phyloP scores from a whole-genome alignment of 2,797 vertebrate genomes.

The Allobates femoralis region DNA sequence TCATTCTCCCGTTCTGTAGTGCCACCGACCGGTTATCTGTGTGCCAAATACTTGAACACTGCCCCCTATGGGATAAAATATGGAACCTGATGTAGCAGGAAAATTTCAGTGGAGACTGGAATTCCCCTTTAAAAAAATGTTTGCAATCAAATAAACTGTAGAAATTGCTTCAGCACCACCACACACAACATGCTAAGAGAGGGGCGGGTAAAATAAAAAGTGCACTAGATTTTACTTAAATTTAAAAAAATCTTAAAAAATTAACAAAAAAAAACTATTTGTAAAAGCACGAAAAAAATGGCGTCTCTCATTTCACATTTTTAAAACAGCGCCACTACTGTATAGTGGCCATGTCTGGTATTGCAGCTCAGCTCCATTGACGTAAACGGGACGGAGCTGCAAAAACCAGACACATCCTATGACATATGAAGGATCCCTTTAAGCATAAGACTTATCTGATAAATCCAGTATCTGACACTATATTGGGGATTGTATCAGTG shows the following conservation, averaged over 20 bases:
- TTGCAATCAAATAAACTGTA: neutral
- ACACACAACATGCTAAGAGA: neutral
- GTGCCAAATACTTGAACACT: neutral
- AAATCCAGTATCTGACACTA: neutral
- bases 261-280: no score
- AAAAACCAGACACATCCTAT: neutral
- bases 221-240: neutral
- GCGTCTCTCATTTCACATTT: neutral
- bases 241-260: no score
- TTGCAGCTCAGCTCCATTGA: neutral
- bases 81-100: neutral
- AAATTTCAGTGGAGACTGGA: neutral
- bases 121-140: neutral
- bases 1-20: no score
- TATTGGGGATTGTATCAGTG: neutral
- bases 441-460: neutral
- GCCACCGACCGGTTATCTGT: no score
- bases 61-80: neutral
- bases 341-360: neutral
- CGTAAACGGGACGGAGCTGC: neutral
- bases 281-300: neutral
- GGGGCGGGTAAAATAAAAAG: conserved; percentile 18
- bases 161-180: neutral
- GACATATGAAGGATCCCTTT: neutral
- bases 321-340: no score